Conservation (phyloP, 2,797 vertebrate genomes). For the Sebastes taczanowskii region DNA sequence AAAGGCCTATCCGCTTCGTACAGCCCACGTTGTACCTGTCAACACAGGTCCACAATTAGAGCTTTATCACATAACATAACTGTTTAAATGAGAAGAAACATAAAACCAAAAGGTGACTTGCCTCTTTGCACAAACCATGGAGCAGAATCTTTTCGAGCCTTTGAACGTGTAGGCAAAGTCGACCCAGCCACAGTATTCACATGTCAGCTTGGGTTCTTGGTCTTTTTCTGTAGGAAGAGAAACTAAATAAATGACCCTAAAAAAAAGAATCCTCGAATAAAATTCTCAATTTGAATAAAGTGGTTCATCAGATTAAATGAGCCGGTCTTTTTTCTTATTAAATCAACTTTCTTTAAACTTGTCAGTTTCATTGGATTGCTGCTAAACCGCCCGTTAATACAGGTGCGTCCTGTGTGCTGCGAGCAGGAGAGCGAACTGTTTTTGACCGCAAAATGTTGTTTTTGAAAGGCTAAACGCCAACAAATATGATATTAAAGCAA, state of each 20-base stretch:
- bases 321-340: too few species aligned
- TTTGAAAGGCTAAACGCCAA: too few species aligned
- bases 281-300: too few species aligned
- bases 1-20: slow-evolving; percentile 93
- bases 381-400: too few species aligned
- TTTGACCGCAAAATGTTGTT: too few species aligned
- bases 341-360: too few species aligned
- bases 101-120: slow-evolving; percentile 45
- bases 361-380: too few species aligned
- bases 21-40: slow-evolving; percentile 96
- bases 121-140: slow-evolving; percentile 98
- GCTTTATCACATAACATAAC: not conserved
- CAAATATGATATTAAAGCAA: too few species aligned
- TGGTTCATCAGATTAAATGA: too few species aligned
- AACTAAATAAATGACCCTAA: not conserved
- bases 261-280: too few species aligned
- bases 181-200: slow-evolving; percentile 95
- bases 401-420: too few species aligned
- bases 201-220: slow-evolving; percentile 93
- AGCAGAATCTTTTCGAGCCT: slow-evolving; percentile 96
- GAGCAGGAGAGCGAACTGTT: too few species aligned
- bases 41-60: not conserved
- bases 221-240: slow-evolving; percentile 82
- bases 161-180: slow-evolving; percentile 98
- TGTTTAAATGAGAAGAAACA: not conserved